Percentiles rank a stretch among this genome's conserved stretches.
Evolutionary conservation across 2,797 vertebrate genomes (phyloP).

Genomic region (Pipistrellus nathusii): DNA sequence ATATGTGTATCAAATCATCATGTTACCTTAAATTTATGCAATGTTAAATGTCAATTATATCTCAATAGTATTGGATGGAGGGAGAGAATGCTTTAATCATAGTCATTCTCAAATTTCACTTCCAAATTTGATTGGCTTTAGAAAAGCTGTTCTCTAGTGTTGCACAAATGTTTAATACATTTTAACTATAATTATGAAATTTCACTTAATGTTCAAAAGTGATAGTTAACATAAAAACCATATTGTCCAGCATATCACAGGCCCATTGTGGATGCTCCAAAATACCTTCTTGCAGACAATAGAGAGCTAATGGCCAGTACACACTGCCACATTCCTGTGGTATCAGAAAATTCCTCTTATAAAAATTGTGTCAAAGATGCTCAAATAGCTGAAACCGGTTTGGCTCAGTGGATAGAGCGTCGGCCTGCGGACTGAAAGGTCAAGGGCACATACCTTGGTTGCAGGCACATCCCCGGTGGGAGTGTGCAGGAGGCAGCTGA

Average conservation of each 20-base stretch:
- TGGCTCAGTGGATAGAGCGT: too few relatives aligned
- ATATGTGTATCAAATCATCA: not conserved
- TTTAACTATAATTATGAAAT: not conserved
- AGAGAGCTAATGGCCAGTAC: not conserved
- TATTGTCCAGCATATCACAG: not conserved
- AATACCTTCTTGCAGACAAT: not conserved
- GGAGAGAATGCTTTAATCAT: not conserved
- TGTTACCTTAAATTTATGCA: not conserved
- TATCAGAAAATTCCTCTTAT: not conserved
- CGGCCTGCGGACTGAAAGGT: too few relatives aligned
- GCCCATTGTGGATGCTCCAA: not conserved
- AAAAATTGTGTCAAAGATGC: not conserved
- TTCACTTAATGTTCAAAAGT: constrained; percentile 26
- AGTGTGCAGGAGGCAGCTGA: too few relatives aligned
- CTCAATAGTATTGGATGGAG: not conserved
- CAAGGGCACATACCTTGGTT: too few relatives aligned
- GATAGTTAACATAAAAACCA: not conserved
- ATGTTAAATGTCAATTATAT: not conserved
- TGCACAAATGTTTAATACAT: not conserved
- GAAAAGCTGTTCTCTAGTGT: not conserved
- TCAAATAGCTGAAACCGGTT: not conserved
- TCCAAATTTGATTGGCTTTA: not conserved
- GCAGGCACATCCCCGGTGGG: too few relatives aligned
- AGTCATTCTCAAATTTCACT: not conserved
- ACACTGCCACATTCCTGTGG: not conserved